Percentiles rank a stretch among this genome's conserved stretches.
These are phyloP conservation scores for Clupea harengus DNA, from an alignment of 2,113 vertebrate genomes.

Conservation along the genomic window DNA sequence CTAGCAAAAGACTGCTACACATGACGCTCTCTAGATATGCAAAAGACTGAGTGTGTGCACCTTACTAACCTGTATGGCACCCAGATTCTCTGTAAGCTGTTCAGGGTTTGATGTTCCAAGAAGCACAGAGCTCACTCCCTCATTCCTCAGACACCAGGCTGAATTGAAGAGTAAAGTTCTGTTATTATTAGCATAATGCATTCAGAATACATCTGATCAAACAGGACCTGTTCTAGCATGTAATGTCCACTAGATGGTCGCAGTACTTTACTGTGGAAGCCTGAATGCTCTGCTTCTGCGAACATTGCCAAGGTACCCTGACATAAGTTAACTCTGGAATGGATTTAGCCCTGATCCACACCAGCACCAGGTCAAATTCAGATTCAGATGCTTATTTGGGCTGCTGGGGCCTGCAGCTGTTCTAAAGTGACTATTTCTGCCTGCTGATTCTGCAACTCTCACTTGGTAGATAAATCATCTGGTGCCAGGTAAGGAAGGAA, in stretches of 20 bases:
- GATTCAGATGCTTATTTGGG: not conserved
- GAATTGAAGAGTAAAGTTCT: conserved; percentile 38
- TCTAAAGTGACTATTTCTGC: not conserved
- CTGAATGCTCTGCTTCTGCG: not conserved
- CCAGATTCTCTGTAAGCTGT: conserved; percentile 95
- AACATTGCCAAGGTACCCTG: not conserved
- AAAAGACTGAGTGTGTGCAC: not conserved
- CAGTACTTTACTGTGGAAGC: not conserved
- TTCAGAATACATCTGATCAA: not conserved
- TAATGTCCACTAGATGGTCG: not conserved
- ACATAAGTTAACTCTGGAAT: not conserved
- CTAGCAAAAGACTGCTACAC: not conserved
- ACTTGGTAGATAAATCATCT: not conserved
- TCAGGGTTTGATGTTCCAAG: conserved; percentile 93
- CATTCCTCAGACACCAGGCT: conserved; percentile 97
- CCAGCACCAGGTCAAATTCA: not conserved
- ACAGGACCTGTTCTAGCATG: not conserved
- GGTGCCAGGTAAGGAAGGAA: not conserved
- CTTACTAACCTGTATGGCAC: conserved; percentile 90
- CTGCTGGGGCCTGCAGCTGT: not conserved
- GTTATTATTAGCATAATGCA: not conserved
- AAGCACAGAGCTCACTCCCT: conserved; percentile 96
- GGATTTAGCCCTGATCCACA: not conserved
- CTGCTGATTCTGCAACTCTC: conserved; percentile 2
- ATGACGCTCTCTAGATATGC: not conserved